Evolutionary conservation across 2,113 vertebrate species (phyloP).

Genomic region (Gavialis gangeticus): DNA sequence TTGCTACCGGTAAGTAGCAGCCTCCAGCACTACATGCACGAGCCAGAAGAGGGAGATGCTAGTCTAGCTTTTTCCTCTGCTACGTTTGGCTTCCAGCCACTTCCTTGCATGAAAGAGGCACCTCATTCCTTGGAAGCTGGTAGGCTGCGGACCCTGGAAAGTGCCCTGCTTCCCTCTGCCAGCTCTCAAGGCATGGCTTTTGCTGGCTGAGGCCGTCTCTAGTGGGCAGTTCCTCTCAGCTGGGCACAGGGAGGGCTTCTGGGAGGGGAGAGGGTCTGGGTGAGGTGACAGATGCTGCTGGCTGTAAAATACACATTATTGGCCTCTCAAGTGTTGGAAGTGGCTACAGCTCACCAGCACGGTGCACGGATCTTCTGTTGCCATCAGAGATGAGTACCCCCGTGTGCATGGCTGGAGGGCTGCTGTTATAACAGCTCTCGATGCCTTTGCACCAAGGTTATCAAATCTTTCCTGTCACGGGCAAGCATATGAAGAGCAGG

Average conservation of each 20-base stretch:
- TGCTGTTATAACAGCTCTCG: background rate
- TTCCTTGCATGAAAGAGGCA: too few relatives aligned
- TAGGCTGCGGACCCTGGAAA: background rate
- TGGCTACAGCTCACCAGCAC: background rate
- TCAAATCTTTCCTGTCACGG: background rate
- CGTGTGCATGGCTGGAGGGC: fast-evolving
- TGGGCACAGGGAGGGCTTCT: background rate
- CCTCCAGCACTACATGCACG: background rate
- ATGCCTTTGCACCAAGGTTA: background rate
- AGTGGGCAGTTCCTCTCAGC: background rate
- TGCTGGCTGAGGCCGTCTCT: background rate
- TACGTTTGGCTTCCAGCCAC: background rate
- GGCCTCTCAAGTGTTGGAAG: background rate
- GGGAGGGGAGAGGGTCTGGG: background rate
- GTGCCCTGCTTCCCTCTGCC: background rate
- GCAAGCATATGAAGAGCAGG: background rate
- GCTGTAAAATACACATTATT: background rate
- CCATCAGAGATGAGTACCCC: fast-evolving
- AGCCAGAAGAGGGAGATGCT: background rate
- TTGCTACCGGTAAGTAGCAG: background rate
- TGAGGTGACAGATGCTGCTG: background rate
- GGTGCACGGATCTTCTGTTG: background rate
- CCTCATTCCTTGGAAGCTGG: background rate
- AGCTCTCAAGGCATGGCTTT: background rate
- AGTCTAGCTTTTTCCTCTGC: background rate